Percentiles rank a stretch among this genome's conserved stretches.
These are phyloP conservation scores for Masticophis lateralis DNA, from an alignment of 2,797 vertebrate genomes.

Conservation along the genomic window DNA sequence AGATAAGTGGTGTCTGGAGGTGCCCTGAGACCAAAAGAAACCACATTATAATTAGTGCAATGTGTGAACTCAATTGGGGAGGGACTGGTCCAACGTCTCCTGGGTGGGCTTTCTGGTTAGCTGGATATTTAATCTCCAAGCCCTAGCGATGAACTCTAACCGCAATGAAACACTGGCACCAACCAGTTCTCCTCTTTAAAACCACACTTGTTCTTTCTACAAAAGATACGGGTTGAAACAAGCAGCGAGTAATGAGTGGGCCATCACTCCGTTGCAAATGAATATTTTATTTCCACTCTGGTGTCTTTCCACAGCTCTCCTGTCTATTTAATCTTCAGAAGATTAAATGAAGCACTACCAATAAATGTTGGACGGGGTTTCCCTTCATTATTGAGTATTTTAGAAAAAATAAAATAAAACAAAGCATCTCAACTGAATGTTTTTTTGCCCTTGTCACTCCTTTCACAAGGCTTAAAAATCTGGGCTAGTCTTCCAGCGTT, in stretches of 20 bases:
- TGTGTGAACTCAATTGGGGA: background rate
- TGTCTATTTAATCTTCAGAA: background rate
- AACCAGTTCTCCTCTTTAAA: background rate
- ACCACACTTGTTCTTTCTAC: background rate
- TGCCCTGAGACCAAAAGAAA: background rate
- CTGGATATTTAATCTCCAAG: background rate
- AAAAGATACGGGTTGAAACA: background rate
- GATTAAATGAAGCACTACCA: background rate
- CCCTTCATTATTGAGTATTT: background rate
- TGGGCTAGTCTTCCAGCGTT: background rate
- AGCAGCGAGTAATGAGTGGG: background rate
- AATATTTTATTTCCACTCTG: background rate
- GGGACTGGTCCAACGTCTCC: background rate
- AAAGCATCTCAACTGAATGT: background rate
- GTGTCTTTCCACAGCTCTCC: background rate
- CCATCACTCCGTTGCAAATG: background rate
- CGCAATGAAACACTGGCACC: background rate
- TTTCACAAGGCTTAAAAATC: constrained; percentile 10
- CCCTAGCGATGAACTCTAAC: background rate
- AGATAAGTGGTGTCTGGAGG: background rate
- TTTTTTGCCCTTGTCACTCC: constrained; percentile 14
- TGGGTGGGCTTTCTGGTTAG: background rate
- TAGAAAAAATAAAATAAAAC: background rate
- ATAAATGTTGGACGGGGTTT: background rate
- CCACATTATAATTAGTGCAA: background rate